These are phyloP conservation scores for Tokudaia tokunoshimensis DNA, from an alignment of 2,797 vertebrate species.

Conservation along the genomic window DNA sequence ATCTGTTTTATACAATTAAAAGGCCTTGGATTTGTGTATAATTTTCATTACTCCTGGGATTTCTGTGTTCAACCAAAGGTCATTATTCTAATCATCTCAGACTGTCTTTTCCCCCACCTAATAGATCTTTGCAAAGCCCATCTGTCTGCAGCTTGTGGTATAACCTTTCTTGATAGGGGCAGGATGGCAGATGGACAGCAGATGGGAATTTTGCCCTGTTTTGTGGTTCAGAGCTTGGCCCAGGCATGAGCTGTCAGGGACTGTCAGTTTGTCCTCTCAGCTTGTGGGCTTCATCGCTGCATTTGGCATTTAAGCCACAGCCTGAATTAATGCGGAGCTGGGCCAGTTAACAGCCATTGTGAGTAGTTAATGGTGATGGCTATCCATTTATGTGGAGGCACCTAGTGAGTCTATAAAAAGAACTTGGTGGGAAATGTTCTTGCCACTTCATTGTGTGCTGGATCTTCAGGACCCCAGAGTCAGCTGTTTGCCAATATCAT, in stretches of 20 bases:
- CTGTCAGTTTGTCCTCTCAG: slow-evolving; percentile 74
- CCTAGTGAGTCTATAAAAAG: neutral
- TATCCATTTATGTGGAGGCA: neutral
- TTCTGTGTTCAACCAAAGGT: slow-evolving; percentile 74
- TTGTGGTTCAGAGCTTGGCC: slow-evolving; percentile 71
- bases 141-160: slow-evolving; percentile 67
- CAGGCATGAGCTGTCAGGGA: slow-evolving; percentile 67
- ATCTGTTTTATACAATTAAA: slow-evolving; percentile 63
- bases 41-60: slow-evolving; percentile 70
- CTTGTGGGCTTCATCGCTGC: slow-evolving; percentile 46
- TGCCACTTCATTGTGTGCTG: neutral
- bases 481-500: neutral
- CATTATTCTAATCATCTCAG: slow-evolving; percentile 76
- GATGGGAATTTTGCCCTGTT: slow-evolving; percentile 78
- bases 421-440: neutral
- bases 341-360: slow-evolving; percentile 39
- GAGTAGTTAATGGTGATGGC: slow-evolving; percentile 30
- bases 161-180: slow-evolving; percentile 75
- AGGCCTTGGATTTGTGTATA: slow-evolving; percentile 68
- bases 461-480: neutral
- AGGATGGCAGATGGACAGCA: slow-evolving; percentile 80
- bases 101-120: slow-evolving; percentile 8
- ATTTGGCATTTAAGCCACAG: slow-evolving; percentile 41
- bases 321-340: slow-evolving; percentile 21
- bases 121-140: slow-evolving; percentile 74